Evolutionary conservation across 2,113 vertebrate genomes (phyloP).

Genomic region (human (Homo sapiens)): DNA sequence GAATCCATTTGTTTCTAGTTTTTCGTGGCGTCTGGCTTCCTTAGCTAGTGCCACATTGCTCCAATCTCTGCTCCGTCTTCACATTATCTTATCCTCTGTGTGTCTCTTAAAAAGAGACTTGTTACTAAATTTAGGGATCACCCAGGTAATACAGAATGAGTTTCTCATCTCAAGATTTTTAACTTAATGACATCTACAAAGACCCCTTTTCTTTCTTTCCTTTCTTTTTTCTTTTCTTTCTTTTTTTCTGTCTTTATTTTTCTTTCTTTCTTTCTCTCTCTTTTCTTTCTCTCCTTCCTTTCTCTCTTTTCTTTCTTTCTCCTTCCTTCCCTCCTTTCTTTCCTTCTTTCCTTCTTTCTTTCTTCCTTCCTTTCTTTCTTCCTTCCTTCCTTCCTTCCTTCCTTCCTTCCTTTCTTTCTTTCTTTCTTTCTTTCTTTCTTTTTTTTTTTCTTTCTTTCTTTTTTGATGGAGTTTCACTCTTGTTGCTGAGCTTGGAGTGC

Average conservation of each 20-base stretch:
- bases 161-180: neutral
- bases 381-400: too few species aligned
- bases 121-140: neutral
- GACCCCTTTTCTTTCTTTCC: neutral
- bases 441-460: accelerated
- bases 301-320: accelerated
- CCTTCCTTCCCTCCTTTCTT: accelerated
- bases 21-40: neutral
- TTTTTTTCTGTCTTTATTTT: too few species aligned
- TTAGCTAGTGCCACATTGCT: neutral
- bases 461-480: too few species aligned
- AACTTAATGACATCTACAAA: neutral
- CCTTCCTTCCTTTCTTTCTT: accelerated
- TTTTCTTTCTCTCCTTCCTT: too few species aligned
- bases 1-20: neutral
- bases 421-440: accelerated
- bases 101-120: neutral
- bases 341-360: accelerated
- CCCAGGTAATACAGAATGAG: neutral
- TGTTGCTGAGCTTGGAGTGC: too few species aligned
- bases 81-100: neutral
- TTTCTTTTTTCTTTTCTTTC: too few species aligned
- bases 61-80: neutral
- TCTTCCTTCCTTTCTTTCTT: too few species aligned
- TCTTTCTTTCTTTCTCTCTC: accelerated